A percentile compares a stretch with the other conserved stretches of the same genome.
Conservation (phyloP, 2,888 invertebrate genomes). For the Lasioglossum oenotherae region DNA sequence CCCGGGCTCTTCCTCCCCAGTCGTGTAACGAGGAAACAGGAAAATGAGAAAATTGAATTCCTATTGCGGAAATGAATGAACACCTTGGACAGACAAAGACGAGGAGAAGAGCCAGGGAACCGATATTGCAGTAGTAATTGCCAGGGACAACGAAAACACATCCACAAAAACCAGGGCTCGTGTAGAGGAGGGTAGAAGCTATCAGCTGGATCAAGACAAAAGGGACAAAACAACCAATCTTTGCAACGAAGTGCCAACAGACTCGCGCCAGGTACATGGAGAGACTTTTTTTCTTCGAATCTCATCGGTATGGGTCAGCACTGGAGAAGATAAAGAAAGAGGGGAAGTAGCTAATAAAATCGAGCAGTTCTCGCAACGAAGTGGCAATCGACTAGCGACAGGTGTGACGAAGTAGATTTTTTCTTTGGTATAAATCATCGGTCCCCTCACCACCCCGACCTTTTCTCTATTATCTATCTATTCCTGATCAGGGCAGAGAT, state of each 20-base stretch:
- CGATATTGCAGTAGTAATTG: background rate
- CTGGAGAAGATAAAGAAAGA: background rate
- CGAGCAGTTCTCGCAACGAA: background rate
- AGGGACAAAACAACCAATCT: too few species aligned
- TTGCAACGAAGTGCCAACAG: too few species aligned
- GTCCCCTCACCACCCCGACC: background rate
- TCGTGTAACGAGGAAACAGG: slow-evolving; percentile 1
- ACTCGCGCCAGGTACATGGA: too few species aligned
- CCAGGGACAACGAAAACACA: background rate
- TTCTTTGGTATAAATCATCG: background rate
- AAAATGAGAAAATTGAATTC: slow-evolving; percentile 37
- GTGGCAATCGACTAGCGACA: background rate
- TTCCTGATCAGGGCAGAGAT: slow-evolving; percentile 57
- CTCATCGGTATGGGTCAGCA: too few species aligned
- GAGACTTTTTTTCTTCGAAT: too few species aligned
- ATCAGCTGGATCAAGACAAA: too few species aligned
- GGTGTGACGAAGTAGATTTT: slow-evolving; percentile 10
- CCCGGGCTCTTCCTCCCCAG: background rate
- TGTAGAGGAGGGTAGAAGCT: too few species aligned
- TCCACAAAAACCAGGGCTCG: background rate
- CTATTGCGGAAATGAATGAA: slow-evolving; percentile 41
- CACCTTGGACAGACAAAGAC: background rate
- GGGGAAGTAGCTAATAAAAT: background rate
- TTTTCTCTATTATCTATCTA: slow-evolving; percentile 52
- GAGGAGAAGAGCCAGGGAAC: background rate